These are phyloP conservation scores for Lycocorax pyrrhopterus DNA, from an alignment of 2,113 vertebrate species.

Conservation along the genomic window DNA sequence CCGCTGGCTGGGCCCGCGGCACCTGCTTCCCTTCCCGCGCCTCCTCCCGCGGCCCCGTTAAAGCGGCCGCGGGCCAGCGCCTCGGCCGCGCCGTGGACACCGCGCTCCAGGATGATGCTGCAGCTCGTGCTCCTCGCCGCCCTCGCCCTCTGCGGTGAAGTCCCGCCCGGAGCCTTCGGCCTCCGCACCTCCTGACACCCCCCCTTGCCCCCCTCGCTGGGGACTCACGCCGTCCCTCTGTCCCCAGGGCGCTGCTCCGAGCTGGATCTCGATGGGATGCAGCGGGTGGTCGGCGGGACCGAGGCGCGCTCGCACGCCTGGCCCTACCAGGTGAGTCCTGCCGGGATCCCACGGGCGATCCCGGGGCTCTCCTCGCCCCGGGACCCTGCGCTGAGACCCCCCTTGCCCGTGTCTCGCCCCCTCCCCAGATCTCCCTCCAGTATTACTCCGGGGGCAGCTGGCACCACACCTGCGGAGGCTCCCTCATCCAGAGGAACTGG, in stretches of 20 bases:
- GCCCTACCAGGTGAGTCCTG: slow-evolving; percentile 85
- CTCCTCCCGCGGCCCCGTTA: not conserved
- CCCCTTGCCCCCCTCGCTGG: accelerated
- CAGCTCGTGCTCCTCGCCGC: slow-evolving; percentile 10
- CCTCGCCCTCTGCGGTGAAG: not conserved
- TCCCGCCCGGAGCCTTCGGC: accelerated
- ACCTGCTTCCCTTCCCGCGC: not conserved
- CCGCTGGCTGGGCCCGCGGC: accelerated
- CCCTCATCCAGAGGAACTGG: slow-evolving; percentile 78
- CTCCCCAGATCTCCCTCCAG: slow-evolving; percentile 81
- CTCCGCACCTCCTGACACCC: not conserved
- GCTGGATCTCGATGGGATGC: slow-evolving; percentile 35
- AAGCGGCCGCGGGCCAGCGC: accelerated
- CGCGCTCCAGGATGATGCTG: not conserved
- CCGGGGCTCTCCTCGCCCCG: not conserved
- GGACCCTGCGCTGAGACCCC: not conserved
- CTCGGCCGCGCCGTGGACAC: accelerated
- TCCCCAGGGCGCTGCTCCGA: slow-evolving; percentile 73
- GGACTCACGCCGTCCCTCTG: not conserved
- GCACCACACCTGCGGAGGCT: slow-evolving; percentile 86
- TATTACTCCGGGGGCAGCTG: slow-evolving; percentile 62
- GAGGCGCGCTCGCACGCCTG: slow-evolving; percentile 75
- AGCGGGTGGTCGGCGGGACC: slow-evolving; percentile 84
- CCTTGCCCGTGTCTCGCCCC: not conserved
- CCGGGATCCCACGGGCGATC: accelerated